These are phyloP conservation scores for Bombyx huttoni DNA, from an alignment of 2,888 invertebrate species.

Conservation along the genomic window DNA sequence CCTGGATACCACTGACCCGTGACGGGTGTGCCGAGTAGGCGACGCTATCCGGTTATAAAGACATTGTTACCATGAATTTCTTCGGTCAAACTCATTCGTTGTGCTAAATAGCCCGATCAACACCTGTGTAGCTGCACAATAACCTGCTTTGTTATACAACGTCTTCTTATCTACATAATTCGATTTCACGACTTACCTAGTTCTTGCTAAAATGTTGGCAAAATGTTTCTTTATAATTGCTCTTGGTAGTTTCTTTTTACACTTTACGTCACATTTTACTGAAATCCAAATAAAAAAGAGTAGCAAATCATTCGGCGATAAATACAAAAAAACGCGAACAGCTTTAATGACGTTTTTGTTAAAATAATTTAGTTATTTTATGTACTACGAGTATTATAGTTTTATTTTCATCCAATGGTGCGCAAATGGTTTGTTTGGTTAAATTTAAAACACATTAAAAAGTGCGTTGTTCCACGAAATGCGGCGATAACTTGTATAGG, in stretches of 20 bases:
- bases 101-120: neutral
- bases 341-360: neutral
- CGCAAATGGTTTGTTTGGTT: no score
- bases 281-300: neutral
- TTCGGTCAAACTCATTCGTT: neutral
- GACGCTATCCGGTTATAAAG: slow-evolving; percentile 18
- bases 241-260: neutral
- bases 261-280: neutral
- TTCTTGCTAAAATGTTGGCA: neutral
- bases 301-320: neutral
- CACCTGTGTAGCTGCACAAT: neutral
- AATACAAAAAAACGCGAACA: neutral
- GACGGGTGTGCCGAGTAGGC: slow-evolving; percentile 16
- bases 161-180: neutral
- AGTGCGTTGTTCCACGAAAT: no score
- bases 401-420: no score
- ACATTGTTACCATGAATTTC: slow-evolving; percentile 10
- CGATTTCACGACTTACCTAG: neutral
- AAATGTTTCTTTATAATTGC: neutral
- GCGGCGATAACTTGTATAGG: no score
- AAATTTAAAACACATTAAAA: no score
- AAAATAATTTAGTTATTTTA: neutral
- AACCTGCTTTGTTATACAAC: neutral
- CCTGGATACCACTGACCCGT: slow-evolving; percentile 36
- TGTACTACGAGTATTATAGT: no score